Evolutionary conservation across 2,113 vertebrate species (phyloP).

Genomic region (Hypanus sabinus): DNA sequence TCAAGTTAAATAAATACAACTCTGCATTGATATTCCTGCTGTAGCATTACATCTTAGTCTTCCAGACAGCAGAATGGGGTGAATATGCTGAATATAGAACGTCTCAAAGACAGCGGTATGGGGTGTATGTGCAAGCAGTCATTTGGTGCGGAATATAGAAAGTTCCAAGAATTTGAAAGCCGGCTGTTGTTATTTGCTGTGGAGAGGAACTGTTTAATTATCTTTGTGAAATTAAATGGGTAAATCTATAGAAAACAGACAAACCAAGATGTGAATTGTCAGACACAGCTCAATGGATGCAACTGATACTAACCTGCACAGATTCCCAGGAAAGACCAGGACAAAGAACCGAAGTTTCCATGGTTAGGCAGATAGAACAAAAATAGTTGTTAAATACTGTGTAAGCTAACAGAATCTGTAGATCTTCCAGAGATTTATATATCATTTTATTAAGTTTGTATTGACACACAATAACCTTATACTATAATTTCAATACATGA

Average conservation of each 20-base stretch:
- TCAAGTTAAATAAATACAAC: neutral
- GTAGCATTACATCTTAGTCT: neutral
- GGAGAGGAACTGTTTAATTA: neutral
- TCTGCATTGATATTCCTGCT: neutral
- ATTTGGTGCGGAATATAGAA: neutral
- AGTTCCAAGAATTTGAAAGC: neutral
- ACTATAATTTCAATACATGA: neutral
- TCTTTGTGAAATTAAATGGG: neutral
- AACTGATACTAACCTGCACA: neutral
- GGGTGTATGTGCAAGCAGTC: neutral
- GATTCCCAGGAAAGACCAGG: neutral
- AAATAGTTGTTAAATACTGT: neutral
- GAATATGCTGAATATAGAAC: neutral
- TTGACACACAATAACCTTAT: neutral
- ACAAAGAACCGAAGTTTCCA: too few species aligned
- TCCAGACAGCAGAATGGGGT: too few species aligned
- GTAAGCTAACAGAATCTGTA: neutral
- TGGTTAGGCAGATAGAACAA: conserved; percentile 1
- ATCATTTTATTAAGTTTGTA: neutral
- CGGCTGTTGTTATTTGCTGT: neutral
- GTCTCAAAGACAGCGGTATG: too few species aligned
- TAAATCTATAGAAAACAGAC: neutral
- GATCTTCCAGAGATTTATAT: neutral
- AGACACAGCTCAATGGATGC: too few species aligned
- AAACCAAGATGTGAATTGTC: neutral